A percentile compares a stretch with the other conserved stretches of the same genome.
Conservation (phyloP, 2,888 invertebrate genomes). For the Apotomis capreana region DNA sequence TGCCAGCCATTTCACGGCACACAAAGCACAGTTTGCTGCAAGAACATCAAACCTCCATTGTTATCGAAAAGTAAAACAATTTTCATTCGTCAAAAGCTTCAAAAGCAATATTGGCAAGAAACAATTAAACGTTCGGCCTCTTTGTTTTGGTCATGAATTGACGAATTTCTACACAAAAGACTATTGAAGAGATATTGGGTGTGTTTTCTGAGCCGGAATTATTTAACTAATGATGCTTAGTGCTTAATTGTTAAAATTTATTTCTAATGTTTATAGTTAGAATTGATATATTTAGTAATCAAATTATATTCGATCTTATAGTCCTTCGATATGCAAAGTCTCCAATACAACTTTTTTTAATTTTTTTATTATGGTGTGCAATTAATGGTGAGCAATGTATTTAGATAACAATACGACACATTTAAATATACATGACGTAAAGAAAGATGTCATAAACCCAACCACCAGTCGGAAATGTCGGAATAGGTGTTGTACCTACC, state of each 20-base stretch:
- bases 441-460: too few relatives aligned
- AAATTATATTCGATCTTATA: too few relatives aligned
- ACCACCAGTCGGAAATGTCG: too few relatives aligned
- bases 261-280: not conserved
- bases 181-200: constrained; percentile 39
- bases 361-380: too few relatives aligned
- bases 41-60: constrained; percentile 61
- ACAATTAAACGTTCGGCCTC: constrained; percentile 42
- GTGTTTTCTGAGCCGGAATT: constrained; percentile 8
- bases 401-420: too few relatives aligned
- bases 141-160: constrained; percentile 55
- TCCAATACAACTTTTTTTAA: too few relatives aligned
- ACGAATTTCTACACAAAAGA: constrained; percentile 54
- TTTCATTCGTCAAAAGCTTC: constrained; percentile 58
- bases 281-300: too few relatives aligned
- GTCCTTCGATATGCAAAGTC: too few relatives aligned
- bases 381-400: too few relatives aligned
- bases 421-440: too few relatives aligned
- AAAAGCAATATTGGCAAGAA: constrained; percentile 49
- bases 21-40: constrained; percentile 65
- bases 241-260: constrained; percentile 6
- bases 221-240: constrained; percentile 14
- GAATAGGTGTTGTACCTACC: too few relatives aligned
- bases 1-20: constrained; percentile 61
- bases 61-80: constrained; percentile 60